Evolutionary conservation across 2,888 invertebrate genomes (phyloP), one percentile per base, ranked within the genome.

Genomic region (Agriopis aurantiaria): DNA sequence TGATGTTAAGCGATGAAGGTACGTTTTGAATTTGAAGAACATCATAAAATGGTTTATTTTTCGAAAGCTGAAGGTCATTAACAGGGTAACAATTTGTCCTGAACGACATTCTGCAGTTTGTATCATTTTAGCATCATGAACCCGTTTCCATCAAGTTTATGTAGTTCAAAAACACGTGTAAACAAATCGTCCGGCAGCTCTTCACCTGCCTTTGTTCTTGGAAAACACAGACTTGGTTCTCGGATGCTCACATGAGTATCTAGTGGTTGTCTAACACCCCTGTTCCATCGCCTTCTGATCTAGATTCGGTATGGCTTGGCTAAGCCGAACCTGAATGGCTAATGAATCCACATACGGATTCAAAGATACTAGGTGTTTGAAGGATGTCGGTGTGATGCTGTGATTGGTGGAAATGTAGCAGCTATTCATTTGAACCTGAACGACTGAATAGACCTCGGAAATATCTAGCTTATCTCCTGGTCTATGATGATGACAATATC

Each of bases 241-340:
- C 49, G 64, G 64, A 63, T 68, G 66, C 57, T 70, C 59, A 55
- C 61, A 61, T 23, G 61, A 55, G 41, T 58, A 57, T 48, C 48
- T 59, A 51, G 12, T 17, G 64, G 63, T 51, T 53, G 52, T 68
- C 65, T 67, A 69, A 70, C 68, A 66, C 72, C 71, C 65, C 64
- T 65, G 67, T 60, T 62, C 68, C 52, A 52, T 65, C 57, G 63
- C 72, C 72, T 69, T 68, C 68, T 65, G 66, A 70, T 56, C 56
- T 53, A 53, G 49, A 68, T 68, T 64, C 62, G 51, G 62, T 62
- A 66, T 51, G 52, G 65, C 68, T 71, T 71, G 58, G 63, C 69
- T 61, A 60, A 67, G 49, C 43, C 57, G 56, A 59, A 56, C 53
- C 41, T 68, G 68, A 64, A 56, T 65, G 53, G 58, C 65, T 71